These are phyloP conservation scores for Maniola jurtina DNA, from an alignment of 1,140 invertebrate species.

Conservation along the genomic window DNA sequence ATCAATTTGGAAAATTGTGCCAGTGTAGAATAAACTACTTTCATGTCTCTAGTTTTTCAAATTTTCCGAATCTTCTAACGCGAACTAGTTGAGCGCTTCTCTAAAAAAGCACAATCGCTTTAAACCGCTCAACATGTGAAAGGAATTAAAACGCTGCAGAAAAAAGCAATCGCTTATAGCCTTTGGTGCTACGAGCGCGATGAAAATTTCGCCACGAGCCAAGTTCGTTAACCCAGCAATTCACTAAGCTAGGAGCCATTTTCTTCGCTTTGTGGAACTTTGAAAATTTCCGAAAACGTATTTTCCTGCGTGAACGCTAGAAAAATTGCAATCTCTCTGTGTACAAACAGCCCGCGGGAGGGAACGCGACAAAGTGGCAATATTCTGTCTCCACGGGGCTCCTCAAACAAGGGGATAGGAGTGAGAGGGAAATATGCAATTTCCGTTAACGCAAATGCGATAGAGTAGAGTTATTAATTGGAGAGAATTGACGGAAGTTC, in stretches of 20 bases:
- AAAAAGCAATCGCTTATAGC: constrained; percentile 22
- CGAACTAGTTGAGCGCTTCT: background rate
- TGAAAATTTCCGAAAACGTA: constrained; percentile 60
- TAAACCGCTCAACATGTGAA: constrained; percentile 18
- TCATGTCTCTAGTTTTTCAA: no score
- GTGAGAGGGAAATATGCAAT: constrained; percentile 41
- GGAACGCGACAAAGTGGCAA: constrained; percentile 75
- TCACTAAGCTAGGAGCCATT: constrained; percentile 45
- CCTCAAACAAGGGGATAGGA: constrained; percentile 73
- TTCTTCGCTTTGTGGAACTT: constrained; percentile 51
- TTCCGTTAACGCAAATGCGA: constrained; percentile 40
- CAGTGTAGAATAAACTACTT: no score
- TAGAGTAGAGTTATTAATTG: constrained; percentile 70
- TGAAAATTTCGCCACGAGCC: constrained; percentile 39
- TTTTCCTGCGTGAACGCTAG: constrained; percentile 49
- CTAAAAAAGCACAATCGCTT: constrained; percentile 5
- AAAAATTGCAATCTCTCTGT: constrained; percentile 70
- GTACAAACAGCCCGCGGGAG: constrained; percentile 66
- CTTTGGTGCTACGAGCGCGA: constrained; percentile 17
- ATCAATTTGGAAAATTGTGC: no score
- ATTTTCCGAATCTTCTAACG: no score
- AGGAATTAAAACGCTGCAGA: constrained; percentile 23
- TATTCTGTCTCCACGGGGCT: constrained; percentile 75
- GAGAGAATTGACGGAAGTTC: constrained; percentile 75
- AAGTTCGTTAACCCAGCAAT: constrained; percentile 45